Evolutionary conservation across 1,140 invertebrate genomes (phyloP).

Genomic region (Trypoxylus dichotomus): DNA sequence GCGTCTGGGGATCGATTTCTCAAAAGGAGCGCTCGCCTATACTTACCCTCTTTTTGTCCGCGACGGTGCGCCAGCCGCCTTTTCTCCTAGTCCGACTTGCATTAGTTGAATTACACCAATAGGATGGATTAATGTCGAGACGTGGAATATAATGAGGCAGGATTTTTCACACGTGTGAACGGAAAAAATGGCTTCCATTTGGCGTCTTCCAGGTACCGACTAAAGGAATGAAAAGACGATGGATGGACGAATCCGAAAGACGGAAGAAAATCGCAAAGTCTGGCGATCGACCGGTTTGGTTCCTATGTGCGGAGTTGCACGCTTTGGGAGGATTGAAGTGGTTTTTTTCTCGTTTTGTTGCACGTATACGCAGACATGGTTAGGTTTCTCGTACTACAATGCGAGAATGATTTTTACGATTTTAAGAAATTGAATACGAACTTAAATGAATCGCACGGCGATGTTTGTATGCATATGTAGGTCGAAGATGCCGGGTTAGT

Average conservation of each 20-base stretch:
- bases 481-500: too few relatives aligned
- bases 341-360: neutral
- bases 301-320: neutral
- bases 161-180: neutral
- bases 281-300: neutral
- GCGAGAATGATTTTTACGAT: neutral
- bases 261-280: neutral
- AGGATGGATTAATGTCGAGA: slow-evolving; percentile 2
- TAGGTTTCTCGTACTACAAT: neutral
- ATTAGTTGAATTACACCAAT: slow-evolving; percentile 3
- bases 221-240: neutral
- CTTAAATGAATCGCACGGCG: too few relatives aligned
- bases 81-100: neutral
- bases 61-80: neutral
- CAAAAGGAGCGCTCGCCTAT: neutral
- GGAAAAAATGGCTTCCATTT: neutral
- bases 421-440: neutral
- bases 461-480: too few relatives aligned
- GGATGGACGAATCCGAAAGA: neutral
- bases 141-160: neutral
- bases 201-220: neutral
- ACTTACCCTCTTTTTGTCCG: slow-evolving; percentile 6
- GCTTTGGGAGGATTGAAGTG: neutral
- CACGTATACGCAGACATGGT: neutral
- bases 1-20: neutral